These are phyloP conservation scores for Villa cingulata DNA, from an alignment of 2,888 invertebrate species.

Conservation along the genomic window DNA sequence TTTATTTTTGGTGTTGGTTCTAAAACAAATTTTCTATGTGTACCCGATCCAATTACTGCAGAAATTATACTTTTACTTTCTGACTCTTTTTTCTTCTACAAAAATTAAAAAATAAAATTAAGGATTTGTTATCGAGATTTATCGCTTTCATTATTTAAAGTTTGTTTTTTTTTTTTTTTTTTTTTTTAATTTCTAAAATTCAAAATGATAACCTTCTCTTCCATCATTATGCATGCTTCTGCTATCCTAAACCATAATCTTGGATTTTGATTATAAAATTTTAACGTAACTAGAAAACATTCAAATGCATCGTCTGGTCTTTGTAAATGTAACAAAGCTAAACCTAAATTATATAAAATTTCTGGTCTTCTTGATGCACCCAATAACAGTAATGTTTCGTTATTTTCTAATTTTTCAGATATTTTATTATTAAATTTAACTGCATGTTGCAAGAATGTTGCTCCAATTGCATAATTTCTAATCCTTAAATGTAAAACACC, in stretches of 20 bases:
- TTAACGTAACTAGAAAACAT: conserved; percentile 72
- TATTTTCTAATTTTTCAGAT: conserved; percentile 22
- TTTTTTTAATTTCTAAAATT: too few species aligned
- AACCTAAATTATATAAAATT: conserved; percentile 37
- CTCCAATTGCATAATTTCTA: conserved; percentile 35
- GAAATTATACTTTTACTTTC: conserved; percentile 13
- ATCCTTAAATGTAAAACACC: conserved; percentile 35
- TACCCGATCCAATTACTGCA: conserved; percentile 19
- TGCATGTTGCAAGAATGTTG: conserved; percentile 35
- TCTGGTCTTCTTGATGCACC: conserved; percentile 30
- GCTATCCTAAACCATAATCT: conserved; percentile 85
- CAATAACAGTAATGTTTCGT: conserved; percentile 25
- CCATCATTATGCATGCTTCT: conserved; percentile 73
- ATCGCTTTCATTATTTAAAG: too few species aligned
- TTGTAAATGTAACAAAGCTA: conserved; percentile 68
- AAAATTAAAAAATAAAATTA: too few species aligned
- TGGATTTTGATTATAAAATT: conserved; percentile 76
- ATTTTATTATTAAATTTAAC: conserved; percentile 31
- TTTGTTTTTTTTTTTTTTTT: too few species aligned
- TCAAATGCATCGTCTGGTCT: conserved; percentile 79
- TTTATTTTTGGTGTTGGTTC: conserved; percentile 18
- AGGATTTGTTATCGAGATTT: too few species aligned
- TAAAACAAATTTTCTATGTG: conserved; percentile 19
- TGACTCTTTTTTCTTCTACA: neutral
- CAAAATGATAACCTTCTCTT: conserved; percentile 25